A percentile compares a stretch with the other conserved stretches of the same genome.
Evolutionary conservation across 2,888 invertebrate genomes (phyloP).

Genomic region (Xylota sylvarum): DNA sequence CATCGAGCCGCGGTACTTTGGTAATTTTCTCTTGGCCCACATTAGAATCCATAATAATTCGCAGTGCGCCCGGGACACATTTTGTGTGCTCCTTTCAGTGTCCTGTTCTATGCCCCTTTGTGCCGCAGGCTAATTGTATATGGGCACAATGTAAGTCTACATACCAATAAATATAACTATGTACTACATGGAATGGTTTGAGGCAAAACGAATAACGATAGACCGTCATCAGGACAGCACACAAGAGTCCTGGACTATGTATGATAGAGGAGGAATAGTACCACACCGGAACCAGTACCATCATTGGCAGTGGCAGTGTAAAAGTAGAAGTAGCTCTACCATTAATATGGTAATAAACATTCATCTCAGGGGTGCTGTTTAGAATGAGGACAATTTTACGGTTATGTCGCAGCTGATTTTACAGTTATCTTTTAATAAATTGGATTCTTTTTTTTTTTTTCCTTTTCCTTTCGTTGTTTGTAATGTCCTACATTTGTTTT

Average conservation of each 20-base stretch:
- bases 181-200: constrained; percentile 29
- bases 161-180: constrained; percentile 49
- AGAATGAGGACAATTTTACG: constrained; percentile 76
- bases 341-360: constrained; percentile 77
- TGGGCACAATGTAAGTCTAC: constrained; percentile 43
- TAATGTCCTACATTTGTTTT: constrained; percentile 28
- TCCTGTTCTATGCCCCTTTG: constrained; percentile 8
- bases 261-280: constrained; percentile 21
- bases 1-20: constrained; percentile 6
- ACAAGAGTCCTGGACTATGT: constrained; percentile 39
- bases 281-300: neutral
- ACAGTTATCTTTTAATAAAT: constrained; percentile 76
- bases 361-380: constrained; percentile 77
- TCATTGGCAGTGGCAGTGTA: neutral
- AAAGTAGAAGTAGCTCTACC: constrained; percentile 41
- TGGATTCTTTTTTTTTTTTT: constrained; percentile 51
- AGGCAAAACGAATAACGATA: constrained; percentile 35
- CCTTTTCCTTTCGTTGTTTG: constrained; percentile 5
- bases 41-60: constrained; percentile 68
- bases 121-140: constrained; percentile 64
- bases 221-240: constrained; percentile 50
- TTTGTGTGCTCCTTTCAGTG: neutral
- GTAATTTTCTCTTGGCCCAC: constrained; percentile 63
- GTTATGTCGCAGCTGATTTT: constrained; percentile 77
- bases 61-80: constrained; percentile 23